Conservation (phyloP, 2,797 vertebrate species). For the Liparis tanakae region DNA sequence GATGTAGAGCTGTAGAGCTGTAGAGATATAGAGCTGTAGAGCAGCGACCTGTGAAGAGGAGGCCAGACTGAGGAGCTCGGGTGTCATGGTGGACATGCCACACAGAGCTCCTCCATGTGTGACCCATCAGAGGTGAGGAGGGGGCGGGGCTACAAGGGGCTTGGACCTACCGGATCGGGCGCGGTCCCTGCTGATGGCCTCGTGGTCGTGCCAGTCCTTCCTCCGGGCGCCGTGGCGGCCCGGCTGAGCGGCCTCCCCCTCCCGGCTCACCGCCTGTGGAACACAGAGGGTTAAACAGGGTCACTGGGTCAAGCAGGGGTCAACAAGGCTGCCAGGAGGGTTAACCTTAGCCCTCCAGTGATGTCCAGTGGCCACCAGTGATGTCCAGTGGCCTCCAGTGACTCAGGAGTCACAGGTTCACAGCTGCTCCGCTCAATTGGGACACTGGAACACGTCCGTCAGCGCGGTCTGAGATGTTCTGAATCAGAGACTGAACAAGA, state of each 20-base stretch:
- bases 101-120: neutral
- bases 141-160: neutral
- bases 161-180: constrained; percentile 84
- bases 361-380: no score
- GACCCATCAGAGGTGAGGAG: no score
- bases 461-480: constrained; percentile 40
- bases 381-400: constrained; percentile 46
- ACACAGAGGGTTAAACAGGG: constrained; percentile 28
- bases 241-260: constrained; percentile 78
- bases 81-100: no score
- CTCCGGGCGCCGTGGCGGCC: constrained; percentile 77
- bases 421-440: constrained; percentile 7
- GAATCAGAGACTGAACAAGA: constrained; percentile 55
- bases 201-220: constrained; percentile 95
- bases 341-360: no score
- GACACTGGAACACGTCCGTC: constrained; percentile 66
- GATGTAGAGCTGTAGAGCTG: no score
- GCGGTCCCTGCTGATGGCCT: constrained; percentile 87
- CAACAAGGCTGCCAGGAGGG: no score
- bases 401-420: constrained; percentile 66
- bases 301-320: no score
- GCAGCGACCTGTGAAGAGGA: no score
- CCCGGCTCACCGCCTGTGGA: constrained; percentile 81
- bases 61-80: no score
- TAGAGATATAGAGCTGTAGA: no score